Evolutionary conservation across 2,113 vertebrate genomes (phyloP).

Genomic region (Aegypius monachus): DNA sequence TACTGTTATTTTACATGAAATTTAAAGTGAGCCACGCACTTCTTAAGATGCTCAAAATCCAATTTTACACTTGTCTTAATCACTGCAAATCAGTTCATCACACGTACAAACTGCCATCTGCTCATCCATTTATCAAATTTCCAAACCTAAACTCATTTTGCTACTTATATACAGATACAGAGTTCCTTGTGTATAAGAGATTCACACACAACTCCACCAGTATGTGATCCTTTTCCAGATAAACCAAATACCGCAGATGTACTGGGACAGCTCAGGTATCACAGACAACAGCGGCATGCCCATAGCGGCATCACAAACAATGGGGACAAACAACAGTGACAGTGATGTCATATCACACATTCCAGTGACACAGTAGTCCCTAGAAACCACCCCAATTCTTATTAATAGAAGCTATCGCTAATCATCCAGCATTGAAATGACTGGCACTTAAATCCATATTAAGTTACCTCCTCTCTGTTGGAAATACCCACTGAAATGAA

Average conservation of each 20-base stretch:
- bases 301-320: background rate
- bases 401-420: too few species aligned
- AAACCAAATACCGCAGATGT: background rate
- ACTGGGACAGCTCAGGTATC: background rate
- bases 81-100: background rate
- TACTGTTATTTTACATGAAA: background rate
- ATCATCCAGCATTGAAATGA: fast-evolving
- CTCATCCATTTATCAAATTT: background rate
- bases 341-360: fast-evolving
- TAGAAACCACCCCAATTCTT: background rate
- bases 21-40: background rate
- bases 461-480: background rate
- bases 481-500: background rate
- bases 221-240: background rate
- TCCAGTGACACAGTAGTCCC: too few species aligned
- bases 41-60: background rate
- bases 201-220: background rate
- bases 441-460: background rate
- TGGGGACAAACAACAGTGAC: fast-evolving
- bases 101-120: constrained; percentile 28
- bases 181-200: fast-evolving
- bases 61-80: constrained; percentile 62
- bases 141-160: background rate
- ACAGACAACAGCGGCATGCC: background rate
- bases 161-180: background rate